These are phyloP conservation scores for Sphecodes monilicornis DNA, from an alignment of 2,888 invertebrate species.

Conservation along the genomic window DNA sequence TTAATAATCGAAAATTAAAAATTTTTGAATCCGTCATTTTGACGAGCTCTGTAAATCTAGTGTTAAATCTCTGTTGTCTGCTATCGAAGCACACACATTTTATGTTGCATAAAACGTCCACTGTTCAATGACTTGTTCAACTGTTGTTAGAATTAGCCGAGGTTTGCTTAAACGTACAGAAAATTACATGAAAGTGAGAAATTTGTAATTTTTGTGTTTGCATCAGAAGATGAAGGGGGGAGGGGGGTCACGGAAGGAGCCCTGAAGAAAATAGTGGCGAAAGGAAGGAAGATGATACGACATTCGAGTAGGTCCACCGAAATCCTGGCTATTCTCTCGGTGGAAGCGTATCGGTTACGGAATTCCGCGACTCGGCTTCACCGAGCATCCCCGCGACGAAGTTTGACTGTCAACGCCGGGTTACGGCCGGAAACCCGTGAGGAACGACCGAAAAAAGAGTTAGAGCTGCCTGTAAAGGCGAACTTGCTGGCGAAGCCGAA, in stretches of 20 bases:
- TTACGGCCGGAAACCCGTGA: slow-evolving; percentile 41
- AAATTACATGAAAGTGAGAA: neutral
- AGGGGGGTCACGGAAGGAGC: neutral
- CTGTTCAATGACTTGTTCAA: too few species aligned
- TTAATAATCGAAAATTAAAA: too few species aligned
- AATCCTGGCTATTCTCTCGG: slow-evolving; percentile 37
- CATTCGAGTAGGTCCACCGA: slow-evolving; percentile 44
- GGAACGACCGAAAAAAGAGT: slow-evolving; percentile 54
- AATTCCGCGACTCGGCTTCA: slow-evolving; percentile 57
- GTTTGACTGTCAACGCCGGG: slow-evolving; percentile 72
- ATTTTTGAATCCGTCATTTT: too few species aligned
- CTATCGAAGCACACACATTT: neutral
- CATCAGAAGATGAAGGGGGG: neutral
- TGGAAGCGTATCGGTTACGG: slow-evolving; percentile 64
- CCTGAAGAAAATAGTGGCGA: neutral
- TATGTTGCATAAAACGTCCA: neutral
- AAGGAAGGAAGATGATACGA: slow-evolving; percentile 44
- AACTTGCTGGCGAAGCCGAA: slow-evolving; percentile 1
- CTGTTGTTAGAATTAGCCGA: neutral
- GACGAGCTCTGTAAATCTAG: too few species aligned
- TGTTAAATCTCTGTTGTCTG: neutral
- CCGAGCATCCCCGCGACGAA: slow-evolving; percentile 51
- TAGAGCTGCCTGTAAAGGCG: slow-evolving; percentile 10
- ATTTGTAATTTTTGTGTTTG: neutral
- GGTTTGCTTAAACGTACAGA: neutral